Percentiles rank a stretch among this genome's conserved stretches.
These are phyloP conservation scores for Drosophila mojavensis DNA, from an alignment of 1,140 invertebrate genomes.

Conservation along the genomic window DNA sequence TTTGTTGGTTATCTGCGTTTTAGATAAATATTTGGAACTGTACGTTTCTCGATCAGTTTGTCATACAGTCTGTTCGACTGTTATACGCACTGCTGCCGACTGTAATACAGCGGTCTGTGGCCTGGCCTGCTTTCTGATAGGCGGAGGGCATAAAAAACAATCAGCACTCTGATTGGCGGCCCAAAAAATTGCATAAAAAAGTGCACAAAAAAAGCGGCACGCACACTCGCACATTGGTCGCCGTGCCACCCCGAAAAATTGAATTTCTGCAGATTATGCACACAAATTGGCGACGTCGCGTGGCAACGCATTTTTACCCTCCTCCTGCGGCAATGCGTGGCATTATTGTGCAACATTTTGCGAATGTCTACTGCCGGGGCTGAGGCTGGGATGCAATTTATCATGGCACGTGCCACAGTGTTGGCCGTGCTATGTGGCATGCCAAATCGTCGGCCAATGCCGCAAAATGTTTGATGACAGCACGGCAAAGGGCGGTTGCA, in stretches of 20 bases:
- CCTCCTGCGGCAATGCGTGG: conserved; percentile 1
- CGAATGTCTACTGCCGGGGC: conserved; percentile 14
- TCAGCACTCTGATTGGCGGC: conserved; percentile 54
- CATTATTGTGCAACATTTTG: conserved; percentile 41
- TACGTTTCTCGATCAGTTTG: conserved; percentile 12
- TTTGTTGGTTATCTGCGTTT: conserved; percentile 42
- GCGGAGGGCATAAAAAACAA: conserved; percentile 51
- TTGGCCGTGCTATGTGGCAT: conserved; percentile 35
- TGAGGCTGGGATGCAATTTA: conserved; percentile 52
- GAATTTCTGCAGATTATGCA: conserved; percentile 27
- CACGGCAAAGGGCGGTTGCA: conserved; percentile 30
- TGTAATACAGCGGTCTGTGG: conserved; percentile 2
- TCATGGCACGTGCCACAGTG: conserved; percentile 57
- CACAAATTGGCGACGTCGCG: conserved; percentile 46
- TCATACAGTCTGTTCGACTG: background rate
- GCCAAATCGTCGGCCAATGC: conserved; percentile 64
- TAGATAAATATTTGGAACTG: conserved; percentile 47
- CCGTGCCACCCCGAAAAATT: conserved; percentile 32
- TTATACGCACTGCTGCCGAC: background rate
- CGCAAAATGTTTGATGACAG: conserved; percentile 57
- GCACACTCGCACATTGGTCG: background rate
- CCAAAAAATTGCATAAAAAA: conserved; percentile 69
- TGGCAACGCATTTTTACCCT: conserved; percentile 32
- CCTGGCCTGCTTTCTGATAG: conserved; percentile 48
- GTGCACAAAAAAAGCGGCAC: conserved; percentile 39